A percentile compares a stretch with the other conserved stretches of the same genome.
Conservation (phyloP, 2,888 invertebrate species). For the Bombylius discolor region DNA sequence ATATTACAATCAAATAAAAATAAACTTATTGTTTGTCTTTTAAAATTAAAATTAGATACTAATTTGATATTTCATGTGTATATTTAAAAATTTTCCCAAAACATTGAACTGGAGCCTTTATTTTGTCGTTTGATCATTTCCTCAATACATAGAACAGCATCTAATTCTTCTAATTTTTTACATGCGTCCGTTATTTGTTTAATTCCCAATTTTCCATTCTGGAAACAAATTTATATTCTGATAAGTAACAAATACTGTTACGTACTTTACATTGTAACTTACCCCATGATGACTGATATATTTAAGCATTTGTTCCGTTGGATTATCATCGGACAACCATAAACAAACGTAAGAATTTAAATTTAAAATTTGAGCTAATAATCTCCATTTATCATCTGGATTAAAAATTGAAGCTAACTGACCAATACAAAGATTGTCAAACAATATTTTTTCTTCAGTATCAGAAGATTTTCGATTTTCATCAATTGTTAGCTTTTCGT, state of each 20-base stretch:
- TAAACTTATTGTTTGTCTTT: no score
- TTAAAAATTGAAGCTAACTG: slow-evolving; percentile 43
- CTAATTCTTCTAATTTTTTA: not conserved
- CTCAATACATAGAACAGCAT: not conserved
- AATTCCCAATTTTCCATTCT: not conserved
- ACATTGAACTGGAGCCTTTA: no score
- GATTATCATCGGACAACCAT: slow-evolving; percentile 38
- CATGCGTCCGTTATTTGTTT: not conserved
- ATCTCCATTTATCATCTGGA: slow-evolving; percentile 44
- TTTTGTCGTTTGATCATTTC: not conserved
- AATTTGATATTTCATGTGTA: not conserved
- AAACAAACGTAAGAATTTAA: slow-evolving; percentile 40
- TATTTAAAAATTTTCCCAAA: not conserved
- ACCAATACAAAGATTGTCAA: slow-evolving; percentile 30
- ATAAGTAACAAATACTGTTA: not conserved
- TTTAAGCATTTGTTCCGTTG: slow-evolving; percentile 43
- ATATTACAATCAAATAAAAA: no score
- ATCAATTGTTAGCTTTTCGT: slow-evolving; percentile 14
- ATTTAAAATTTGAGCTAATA: slow-evolving; percentile 42
- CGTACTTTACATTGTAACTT: not conserved
- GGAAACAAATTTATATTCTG: not conserved
- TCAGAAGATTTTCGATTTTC: slow-evolving; percentile 14
- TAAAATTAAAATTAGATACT: no score
- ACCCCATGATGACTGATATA: slow-evolving; percentile 27
- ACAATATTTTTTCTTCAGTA: slow-evolving; percentile 14